Conservation (phyloP, 2,797 vertebrate genomes). For the Vultur gryphus region DNA sequence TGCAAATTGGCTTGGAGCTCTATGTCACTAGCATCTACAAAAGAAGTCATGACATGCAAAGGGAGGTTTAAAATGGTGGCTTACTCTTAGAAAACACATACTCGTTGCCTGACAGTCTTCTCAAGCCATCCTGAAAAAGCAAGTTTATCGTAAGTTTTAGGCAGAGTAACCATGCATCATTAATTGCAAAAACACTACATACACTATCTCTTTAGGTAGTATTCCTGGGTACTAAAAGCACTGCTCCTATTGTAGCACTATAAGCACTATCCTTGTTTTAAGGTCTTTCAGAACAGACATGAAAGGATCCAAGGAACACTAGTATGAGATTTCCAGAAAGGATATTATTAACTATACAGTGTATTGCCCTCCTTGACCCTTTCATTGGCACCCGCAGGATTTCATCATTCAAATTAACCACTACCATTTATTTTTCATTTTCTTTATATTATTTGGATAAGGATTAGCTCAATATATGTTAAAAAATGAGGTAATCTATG, state of each 20-base stretch:
- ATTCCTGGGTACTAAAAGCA: background rate
- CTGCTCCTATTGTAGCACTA: background rate
- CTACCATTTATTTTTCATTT: background rate
- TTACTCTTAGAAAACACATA: conserved; percentile 82
- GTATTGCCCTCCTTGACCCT: background rate
- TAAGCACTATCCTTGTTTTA: background rate
- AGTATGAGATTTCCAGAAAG: background rate
- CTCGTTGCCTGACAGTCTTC: conserved; percentile 79
- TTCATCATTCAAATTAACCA: background rate
- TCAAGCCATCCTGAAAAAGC: conserved; percentile 78
- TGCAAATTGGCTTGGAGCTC: background rate
- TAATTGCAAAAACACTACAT: background rate
- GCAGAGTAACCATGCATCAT: background rate
- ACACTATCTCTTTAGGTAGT: background rate
- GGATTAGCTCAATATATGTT: background rate
- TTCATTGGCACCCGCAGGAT: background rate
- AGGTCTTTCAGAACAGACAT: background rate
- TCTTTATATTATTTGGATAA: background rate
- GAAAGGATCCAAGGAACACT: background rate
- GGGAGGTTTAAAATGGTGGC: conserved; percentile 19
- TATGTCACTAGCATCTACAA: background rate
- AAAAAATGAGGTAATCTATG: background rate
- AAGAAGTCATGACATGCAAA: background rate
- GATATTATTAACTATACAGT: background rate
- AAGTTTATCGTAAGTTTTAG: background rate